A percentile compares a stretch with the other conserved stretches of the same genome.
Conservation (phyloP, 2,888 invertebrate species). For the Tortricodes alternella region DNA sequence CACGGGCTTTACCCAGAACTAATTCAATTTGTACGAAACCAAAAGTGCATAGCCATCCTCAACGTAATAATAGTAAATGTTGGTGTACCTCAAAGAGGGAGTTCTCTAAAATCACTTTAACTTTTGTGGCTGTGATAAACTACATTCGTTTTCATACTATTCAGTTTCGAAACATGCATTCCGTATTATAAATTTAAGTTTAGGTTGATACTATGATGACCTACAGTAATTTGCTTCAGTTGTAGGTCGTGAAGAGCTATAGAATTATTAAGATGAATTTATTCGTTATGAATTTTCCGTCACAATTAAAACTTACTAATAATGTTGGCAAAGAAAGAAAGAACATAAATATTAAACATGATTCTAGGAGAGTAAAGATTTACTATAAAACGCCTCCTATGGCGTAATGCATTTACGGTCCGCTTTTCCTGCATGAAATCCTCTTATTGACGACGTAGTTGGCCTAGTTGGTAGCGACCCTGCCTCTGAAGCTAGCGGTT, state of each 20-base stretch:
- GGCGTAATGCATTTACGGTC: too few relatives aligned
- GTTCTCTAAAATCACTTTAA: slow-evolving; percentile 15
- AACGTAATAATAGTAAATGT: background rate
- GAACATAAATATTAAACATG: too few relatives aligned
- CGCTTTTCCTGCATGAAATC: too few relatives aligned
- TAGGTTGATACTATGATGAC: background rate
- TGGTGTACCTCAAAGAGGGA: background rate
- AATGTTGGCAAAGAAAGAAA: too few relatives aligned
- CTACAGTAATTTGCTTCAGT: background rate
- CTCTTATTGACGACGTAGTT: too few relatives aligned
- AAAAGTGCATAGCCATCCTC: slow-evolving; percentile 9
- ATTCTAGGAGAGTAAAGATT: too few relatives aligned
- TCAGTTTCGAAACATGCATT: slow-evolving; percentile 28
- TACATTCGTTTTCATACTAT: slow-evolving; percentile 25
- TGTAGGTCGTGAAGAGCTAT: background rate
- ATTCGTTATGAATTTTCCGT: too few relatives aligned
- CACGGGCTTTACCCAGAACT: background rate
- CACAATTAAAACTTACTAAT: too few relatives aligned
- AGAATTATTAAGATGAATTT: background rate
- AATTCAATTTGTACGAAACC: slow-evolving; percentile 5
- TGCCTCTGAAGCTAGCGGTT: too few relatives aligned
- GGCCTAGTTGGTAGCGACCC: too few relatives aligned
- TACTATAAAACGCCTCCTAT: too few relatives aligned
- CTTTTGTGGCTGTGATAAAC: slow-evolving; percentile 33
- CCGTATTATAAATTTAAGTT: slow-evolving; percentile 24